Percentiles rank a stretch among this genome's conserved stretches.
phyloP scores from a whole-genome alignment of 2,113 vertebrate species.

The Strix uralensis region DNA sequence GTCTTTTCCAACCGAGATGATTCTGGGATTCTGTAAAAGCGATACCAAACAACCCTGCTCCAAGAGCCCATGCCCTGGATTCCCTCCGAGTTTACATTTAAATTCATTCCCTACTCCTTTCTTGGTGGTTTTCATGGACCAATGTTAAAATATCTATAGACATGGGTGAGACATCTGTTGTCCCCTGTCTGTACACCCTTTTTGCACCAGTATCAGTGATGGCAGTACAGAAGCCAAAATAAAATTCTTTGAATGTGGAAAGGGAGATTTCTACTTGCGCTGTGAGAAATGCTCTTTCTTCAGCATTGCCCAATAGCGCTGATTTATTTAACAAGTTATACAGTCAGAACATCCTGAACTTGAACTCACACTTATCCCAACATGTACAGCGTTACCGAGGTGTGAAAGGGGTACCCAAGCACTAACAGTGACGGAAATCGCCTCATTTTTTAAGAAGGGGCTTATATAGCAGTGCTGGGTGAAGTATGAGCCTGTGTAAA shows the following conservation, averaged over 20 bases:
- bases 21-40: too few species aligned
- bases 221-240: background rate
- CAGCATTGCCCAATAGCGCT: background rate
- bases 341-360: background rate
- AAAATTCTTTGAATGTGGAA: background rate
- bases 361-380: background rate
- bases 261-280: background rate
- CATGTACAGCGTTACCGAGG: background rate
- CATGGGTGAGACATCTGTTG: rapidly evolving
- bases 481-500: background rate
- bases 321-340: background rate
- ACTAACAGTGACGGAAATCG: background rate
- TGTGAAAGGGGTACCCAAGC: background rate
- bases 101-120: background rate
- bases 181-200: rapidly evolving
- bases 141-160: background rate
- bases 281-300: background rate
- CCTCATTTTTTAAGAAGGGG: background rate
- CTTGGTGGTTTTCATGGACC: background rate
- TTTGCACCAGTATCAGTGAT: background rate
- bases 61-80: background rate
- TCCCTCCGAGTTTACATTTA: background rate
- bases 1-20: too few species aligned
- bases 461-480: background rate
- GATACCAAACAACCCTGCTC: background rate